Percentiles rank a stretch among this genome's conserved stretches.
These are phyloP conservation scores for Drosophila pseudotakahashii DNA, from an alignment of 2,888 invertebrate species.

Conservation along the genomic window DNA sequence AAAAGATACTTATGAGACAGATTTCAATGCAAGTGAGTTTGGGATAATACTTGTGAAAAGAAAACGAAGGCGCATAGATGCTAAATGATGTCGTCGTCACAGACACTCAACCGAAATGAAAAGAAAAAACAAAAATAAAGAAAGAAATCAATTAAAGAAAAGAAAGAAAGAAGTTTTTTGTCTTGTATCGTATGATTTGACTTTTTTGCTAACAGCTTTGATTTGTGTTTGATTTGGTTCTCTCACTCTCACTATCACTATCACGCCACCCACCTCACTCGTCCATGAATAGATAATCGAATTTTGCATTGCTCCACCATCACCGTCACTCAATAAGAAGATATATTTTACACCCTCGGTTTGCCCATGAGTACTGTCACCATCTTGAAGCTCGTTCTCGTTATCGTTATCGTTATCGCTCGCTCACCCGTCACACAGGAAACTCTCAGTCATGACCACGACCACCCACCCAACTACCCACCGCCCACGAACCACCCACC, in stretches of 20 bases:
- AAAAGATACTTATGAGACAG: constrained; percentile 84
- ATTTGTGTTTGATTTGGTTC: constrained; percentile 60
- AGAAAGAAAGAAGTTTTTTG: constrained; percentile 68
- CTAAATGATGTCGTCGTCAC: constrained; percentile 48
- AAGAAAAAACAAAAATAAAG: constrained; percentile 48
- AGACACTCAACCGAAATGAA: constrained; percentile 47
- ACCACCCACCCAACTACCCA: constrained; percentile 23
- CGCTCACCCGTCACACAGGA: constrained; percentile 42
- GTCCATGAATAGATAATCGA: constrained; percentile 36
- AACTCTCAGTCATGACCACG: constrained; percentile 37
- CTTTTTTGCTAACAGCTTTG: constrained; percentile 67
- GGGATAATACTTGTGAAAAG: constrained; percentile 82
- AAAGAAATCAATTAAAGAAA: constrained; percentile 57
- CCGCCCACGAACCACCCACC: constrained; percentile 24
- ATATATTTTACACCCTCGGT: constrained; percentile 40
- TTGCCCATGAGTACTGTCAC: constrained; percentile 43
- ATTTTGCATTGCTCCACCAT: constrained; percentile 53
- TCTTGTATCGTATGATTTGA: constrained; percentile 63
- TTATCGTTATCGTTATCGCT: constrained; percentile 47
- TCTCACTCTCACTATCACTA: constrained; percentile 40
- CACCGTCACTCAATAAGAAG: constrained; percentile 27
- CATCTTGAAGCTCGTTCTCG: constrained; percentile 44
- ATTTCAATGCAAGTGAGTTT: constrained; percentile 83
- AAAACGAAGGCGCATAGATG: constrained; percentile 39
- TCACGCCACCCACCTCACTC: constrained; percentile 31